Evolutionary conservation across 2,113 vertebrate species (phyloP).

Genomic region (Tragelaphus imberbis): DNA sequence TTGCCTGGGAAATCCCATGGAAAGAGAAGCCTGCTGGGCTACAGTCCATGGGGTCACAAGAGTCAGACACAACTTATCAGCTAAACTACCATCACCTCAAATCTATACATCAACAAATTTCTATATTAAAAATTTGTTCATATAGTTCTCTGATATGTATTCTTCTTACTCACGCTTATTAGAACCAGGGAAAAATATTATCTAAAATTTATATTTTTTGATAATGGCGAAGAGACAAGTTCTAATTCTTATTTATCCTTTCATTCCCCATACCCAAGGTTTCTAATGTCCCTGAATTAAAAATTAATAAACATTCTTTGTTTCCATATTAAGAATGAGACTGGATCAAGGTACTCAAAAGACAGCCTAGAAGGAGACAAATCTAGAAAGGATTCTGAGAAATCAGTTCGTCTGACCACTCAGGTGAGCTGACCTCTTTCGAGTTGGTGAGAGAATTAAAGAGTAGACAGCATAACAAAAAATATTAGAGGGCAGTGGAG

Average conservation of each 20-base stretch:
- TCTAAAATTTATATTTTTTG: neutral
- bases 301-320: constrained; percentile 53
- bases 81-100: neutral
- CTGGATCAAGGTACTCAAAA: constrained; percentile 52
- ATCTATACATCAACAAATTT: neutral
- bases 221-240: neutral
- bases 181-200: neutral
- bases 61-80: neutral
- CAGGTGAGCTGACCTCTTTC: constrained; percentile 58
- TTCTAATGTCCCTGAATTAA: neutral
- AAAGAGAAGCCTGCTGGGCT: neutral
- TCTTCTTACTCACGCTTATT: neutral
- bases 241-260: neutral
- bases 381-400: constrained; percentile 56
- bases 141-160: neutral
- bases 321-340: constrained; percentile 66
- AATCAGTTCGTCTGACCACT: constrained; percentile 14
- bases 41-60: neutral
- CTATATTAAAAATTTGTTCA: neutral
- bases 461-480: neutral
- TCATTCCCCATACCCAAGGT: neutral
- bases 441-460: neutral
- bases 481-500: neutral
- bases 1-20: neutral
- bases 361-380: constrained; percentile 58